Base-by-base conservation (phyloP, 2,888 invertebrate genomes). In the Fragum sueziense region DNA sequence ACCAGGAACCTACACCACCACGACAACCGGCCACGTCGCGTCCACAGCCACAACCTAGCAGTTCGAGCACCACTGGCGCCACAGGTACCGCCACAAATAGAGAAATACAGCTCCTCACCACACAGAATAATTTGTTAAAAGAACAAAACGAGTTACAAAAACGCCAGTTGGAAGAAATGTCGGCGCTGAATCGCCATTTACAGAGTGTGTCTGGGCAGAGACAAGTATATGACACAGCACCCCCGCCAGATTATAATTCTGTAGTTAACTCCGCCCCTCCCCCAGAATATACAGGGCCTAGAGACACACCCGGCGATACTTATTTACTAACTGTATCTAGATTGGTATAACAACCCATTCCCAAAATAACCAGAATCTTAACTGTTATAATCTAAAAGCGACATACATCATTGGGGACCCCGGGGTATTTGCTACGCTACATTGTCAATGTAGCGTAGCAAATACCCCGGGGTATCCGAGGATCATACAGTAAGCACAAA, bases 111-210 rank as follows among this genome's bases (percentile, higher is more conserved):
- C 51, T 52, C 20, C 29, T 52, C 51, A 51, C n/a, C 2, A 33
- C 51, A 6, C 52, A 69, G 52, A 52, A 52, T 31, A 69, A 69
- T 51, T 27, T 52, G 20, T 31, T 69, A n/a, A 69, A 69, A 25
- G 65, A 65, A 41, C 65, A 65, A 41, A 65, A 65, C 25, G 14
- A 27, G 1, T 41, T 65, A 31, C 65, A 65, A 41, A 65, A 65
- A 41, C 25, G 41, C 22, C 65, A 41, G 14, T 27, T 65, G 1
- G 65, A 65, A 25, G 27, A 65, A 25, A 65, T 65, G 41, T 33
- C 61, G 31, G 33, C 61, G 17, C 4, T 61, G n/a, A 61, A 31
- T 33, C 33, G 7, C 2, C 31, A 33, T 61, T 61, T 61, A 20
- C 61, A 61, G 33, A 29, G 33, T n/a, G 9, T 61, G 1, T 61